Evolutionary conservation across 2,797 vertebrate species (phyloP).

Genomic region (Lepus townsendii): DNA sequence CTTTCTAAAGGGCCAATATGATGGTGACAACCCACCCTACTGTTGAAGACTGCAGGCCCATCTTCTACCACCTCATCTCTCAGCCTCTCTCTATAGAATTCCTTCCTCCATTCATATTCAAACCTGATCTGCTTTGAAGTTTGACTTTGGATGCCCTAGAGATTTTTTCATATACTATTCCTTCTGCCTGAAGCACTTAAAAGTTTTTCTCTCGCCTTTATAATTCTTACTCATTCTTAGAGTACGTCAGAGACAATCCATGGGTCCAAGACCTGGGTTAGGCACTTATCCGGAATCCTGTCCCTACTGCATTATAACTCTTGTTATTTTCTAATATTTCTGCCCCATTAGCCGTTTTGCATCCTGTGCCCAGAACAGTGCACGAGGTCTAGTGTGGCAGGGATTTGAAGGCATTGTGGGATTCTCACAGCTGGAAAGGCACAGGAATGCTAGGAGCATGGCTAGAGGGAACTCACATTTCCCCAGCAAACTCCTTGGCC

Average conservation of each 20-base stretch:
- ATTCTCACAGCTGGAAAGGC: background rate
- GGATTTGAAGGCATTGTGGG: background rate
- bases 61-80: background rate
- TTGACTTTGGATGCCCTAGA: background rate
- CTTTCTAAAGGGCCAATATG: background rate
- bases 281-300: background rate
- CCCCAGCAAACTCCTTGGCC: background rate
- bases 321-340: background rate
- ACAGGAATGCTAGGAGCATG: background rate
- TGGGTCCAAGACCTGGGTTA: background rate
- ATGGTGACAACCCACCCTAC: background rate
- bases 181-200: background rate
- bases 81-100: background rate
- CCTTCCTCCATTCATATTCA: background rate
- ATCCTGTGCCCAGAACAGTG: background rate
- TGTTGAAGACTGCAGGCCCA: background rate
- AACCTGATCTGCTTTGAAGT: background rate
- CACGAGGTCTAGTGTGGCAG: background rate
- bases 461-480: background rate
- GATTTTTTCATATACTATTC: background rate
- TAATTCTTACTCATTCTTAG: constrained; percentile 32
- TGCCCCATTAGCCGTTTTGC: background rate
- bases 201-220: background rate
- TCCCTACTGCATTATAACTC: background rate
- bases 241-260: background rate